phyloP scores from a whole-genome alignment of 2,113 vertebrate species.

The Hydrolagus affinis region DNA sequence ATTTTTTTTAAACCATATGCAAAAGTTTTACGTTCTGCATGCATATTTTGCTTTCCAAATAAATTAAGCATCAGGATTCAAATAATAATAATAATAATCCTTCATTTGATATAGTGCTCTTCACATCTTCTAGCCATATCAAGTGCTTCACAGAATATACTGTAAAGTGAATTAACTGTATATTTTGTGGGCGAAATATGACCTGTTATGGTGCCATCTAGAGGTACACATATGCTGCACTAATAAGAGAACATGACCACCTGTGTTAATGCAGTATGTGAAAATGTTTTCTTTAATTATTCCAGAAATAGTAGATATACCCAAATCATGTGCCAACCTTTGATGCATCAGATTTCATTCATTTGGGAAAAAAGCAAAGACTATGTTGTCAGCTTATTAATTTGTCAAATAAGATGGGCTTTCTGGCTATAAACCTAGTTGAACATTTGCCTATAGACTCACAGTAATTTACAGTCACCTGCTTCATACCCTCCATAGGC shows the following conservation, averaged over 20 bases:
- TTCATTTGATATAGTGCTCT: too few species aligned
- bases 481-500: not conserved
- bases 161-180: too few species aligned
- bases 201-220: not conserved
- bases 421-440: not conserved
- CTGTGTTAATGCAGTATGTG: not conserved
- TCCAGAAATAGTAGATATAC: not conserved
- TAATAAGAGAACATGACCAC: not conserved
- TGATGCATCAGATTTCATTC: not conserved
- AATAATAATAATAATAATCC: too few species aligned
- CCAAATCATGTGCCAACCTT: not conserved
- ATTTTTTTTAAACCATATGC: too few species aligned
- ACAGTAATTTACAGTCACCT: not conserved
- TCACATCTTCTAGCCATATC: too few species aligned
- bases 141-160: too few species aligned
- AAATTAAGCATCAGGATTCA: too few species aligned
- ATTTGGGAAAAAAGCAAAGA: not conserved
- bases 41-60: too few species aligned
- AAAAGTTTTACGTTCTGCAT: too few species aligned
- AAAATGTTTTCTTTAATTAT: not conserved
- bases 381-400: not conserved
- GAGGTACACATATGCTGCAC: not conserved
- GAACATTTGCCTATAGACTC: not conserved
- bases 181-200: too few species aligned
- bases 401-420: not conserved